A percentile compares a stretch with the other conserved stretches of the same genome.
These are phyloP conservation scores for Eurystomus gularis DNA, from an alignment of 2,113 vertebrate species.

Conservation along the genomic window DNA sequence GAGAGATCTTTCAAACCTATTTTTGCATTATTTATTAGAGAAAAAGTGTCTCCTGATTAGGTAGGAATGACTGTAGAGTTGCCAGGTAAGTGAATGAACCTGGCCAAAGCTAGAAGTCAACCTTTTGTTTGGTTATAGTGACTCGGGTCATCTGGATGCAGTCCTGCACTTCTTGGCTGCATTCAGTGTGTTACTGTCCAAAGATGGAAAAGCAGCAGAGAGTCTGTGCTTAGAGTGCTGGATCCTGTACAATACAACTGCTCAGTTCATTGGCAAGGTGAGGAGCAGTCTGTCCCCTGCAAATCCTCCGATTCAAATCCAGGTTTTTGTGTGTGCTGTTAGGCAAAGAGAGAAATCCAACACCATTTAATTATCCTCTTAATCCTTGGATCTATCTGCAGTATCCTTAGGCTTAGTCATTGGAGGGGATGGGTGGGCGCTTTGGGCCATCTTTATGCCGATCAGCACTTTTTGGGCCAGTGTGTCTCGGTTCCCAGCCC, in stretches of 20 bases:
- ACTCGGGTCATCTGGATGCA: background rate
- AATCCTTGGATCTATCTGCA: background rate
- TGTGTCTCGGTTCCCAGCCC: background rate
- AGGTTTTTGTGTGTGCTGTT: background rate
- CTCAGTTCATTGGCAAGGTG: constrained; percentile 13
- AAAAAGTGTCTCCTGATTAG: background rate
- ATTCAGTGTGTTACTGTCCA: background rate
- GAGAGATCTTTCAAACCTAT: background rate
- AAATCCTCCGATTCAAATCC: background rate
- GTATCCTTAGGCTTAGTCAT: background rate
- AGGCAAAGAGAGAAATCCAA: background rate
- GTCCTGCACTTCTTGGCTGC: background rate
- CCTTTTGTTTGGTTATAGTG: background rate
- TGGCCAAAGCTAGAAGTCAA: background rate
- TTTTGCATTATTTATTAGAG: background rate
- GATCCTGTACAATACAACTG: background rate
- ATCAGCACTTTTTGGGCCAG: background rate
- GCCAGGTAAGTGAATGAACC: background rate
- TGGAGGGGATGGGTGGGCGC: background rate
- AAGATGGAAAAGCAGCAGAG: background rate
- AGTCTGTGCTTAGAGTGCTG: background rate
- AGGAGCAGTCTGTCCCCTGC: background rate
- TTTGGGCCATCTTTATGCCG: background rate
- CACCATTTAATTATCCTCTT: constrained; percentile 6
- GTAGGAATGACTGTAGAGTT: background rate